Evolutionary conservation across 2,888 invertebrate genomes (phyloP).

Genomic region (Lymantria dispar): DNA sequence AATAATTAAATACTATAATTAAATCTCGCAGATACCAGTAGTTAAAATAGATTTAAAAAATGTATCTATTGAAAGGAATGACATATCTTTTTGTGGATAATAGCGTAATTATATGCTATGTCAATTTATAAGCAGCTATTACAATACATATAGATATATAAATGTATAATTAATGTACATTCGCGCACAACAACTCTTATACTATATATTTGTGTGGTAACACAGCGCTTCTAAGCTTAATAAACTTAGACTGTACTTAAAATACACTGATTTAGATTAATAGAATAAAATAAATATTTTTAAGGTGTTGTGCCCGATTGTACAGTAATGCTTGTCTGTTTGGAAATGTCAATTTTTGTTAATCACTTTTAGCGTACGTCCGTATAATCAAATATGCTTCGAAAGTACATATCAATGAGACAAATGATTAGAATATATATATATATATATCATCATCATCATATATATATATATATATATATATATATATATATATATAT

Average conservation of each 20-base stretch:
- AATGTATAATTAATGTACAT: conserved; percentile 44
- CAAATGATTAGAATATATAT: conserved; percentile 60
- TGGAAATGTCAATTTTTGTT: conserved; percentile 34
- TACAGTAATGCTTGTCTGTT: conserved; percentile 48
- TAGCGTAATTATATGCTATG: conserved; percentile 24
- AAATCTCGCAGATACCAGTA: conserved; percentile 24
- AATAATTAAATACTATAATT: background rate
- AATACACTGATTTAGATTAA: conserved; percentile 39
- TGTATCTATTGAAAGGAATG: conserved; percentile 41
- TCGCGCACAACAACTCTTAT: conserved; percentile 54
- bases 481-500: too few relatives aligned
- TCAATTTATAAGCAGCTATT: conserved; percentile 35
- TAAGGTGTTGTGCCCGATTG: conserved; percentile 53
- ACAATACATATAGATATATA: conserved; percentile 25
- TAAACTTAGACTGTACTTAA: conserved; percentile 53
- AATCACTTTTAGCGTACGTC: conserved; percentile 29
- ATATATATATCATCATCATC: conserved; percentile 9
- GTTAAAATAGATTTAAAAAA: conserved; percentile 27
- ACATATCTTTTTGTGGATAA: conserved; percentile 57
- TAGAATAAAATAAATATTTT: conserved; percentile 32
- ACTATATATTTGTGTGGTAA: conserved; percentile 54
- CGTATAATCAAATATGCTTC: conserved; percentile 39
- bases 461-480: too few relatives aligned
- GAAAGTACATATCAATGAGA: conserved; percentile 73
- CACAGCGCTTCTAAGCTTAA: conserved; percentile 58